Base-by-base conservation (phyloP, 2,888 invertebrate species). In the Noctua fimbriata region DNA sequence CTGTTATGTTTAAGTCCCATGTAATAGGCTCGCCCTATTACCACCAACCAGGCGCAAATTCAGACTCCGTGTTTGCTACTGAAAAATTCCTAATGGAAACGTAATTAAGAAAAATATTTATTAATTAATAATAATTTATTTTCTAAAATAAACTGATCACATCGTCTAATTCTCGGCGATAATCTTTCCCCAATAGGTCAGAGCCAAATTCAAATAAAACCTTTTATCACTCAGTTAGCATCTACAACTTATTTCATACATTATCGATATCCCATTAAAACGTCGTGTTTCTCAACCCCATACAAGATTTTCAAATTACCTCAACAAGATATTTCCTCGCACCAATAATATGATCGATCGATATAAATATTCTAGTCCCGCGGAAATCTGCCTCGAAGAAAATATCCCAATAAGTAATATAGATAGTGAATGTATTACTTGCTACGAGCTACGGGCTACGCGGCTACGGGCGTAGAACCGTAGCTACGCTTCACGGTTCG, bases 401-500 rank as follows among this genome's bases (percentile, higher is more conserved):
- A 84, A 76, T 76, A 69, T 75, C 66, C 55, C 74, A 76, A 76
- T 82, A 82, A 74, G 78, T 83, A 87, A 72, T 81, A 76, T 36
- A 77, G 71, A 77, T 78, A 76, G 58, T 71, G 67, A 81, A 85
- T 76, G 77, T 85, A 78, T 81, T 81, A 80, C 69, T 78, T 73
- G 82, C 88, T 85, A 88, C 84, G 87, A 71, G 81, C 81, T 80
- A 87, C 85, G 81, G 55, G 60, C 88, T 85, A 76, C 81, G 81
- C 74, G 24, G 77, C 82, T 82, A 79, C 79, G 79, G 5, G n/a
- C 73, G 67, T 82, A 81, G 73, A 70, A 44, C 44, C 67, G 69
- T 71, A 32, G 63, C 86, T 88, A 88, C 82, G 86, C 78, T 89
- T 87, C 80, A 83, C 78, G 89, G 75, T 81, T 82, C 81, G 81